Base-by-base conservation (phyloP, 2,113 vertebrate species). In the Lycocorax pyrrhopterus region DNA sequence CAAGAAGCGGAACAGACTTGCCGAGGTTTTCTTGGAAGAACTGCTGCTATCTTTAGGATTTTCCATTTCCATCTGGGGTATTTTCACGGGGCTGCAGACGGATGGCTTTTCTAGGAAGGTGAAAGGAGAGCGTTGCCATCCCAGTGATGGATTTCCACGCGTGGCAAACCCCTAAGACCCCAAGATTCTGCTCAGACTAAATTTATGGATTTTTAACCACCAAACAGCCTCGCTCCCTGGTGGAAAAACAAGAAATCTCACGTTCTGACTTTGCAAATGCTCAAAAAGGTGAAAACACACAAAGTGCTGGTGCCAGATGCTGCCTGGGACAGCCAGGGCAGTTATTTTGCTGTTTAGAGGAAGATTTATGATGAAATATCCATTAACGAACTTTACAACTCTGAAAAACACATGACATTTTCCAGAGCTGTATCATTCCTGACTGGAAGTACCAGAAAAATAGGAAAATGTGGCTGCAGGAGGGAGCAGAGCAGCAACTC, bases 91-190 rank as follows among this genome's bases (percentile, higher is more conserved):
- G 26, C 55, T 76, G 55, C 39, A 92, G 82, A 29, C 82, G 78
- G 79, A 84, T 71, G 86, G 94, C 39, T 95, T 93, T 90, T 92
- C 86, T 95, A 49, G 39, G 44, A 59, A 93, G 75, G 72, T 81
- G 88, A 86, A 84, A 77, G 68, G 78, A 69, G 69, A 91, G 11
- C 7, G 1, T 12, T 27, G 32, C 60, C 27, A 72, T 74, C 75
- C 72, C 67, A 80, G n/a, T 43, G 32, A 51, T 6, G 13, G 3
- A 39, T 93, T 95, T 85, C 95, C 84, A 91, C 14, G 20, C 43
- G 62, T 69, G 87, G 74, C 74, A 87, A 76, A 41, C 69, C 81
- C 67, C 58, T 62, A 43, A 80, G 30, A 55, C 18, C 43, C 20
- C 33, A 29, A 37, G 29, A 66, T 67, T 51, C 71, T 74, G 12